Base-by-base conservation (phyloP, 2,888 invertebrate species). In the Lithophane semibrunnea region DNA sequence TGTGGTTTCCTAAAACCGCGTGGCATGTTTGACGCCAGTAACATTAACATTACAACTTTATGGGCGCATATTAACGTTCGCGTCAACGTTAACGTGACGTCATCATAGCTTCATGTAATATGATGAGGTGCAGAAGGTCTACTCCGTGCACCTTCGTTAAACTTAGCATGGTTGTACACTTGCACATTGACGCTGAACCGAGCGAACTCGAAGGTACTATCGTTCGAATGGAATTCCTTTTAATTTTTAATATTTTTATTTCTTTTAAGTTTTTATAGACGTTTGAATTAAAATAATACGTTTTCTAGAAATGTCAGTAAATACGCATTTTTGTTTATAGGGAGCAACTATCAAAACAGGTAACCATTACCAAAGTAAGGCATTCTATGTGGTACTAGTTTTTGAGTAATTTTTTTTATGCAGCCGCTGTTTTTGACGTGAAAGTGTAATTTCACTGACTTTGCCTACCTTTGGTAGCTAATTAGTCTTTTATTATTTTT, bases 11-110 rank as follows among this genome's bases (percentile, higher is more conserved):
- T 52, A 73, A 77, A 85, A 82, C 82, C 73, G 60, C 86, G 74
- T 88, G 69, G 64, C 87, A 82, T 87, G 87, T 77, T 82, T 82
- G 69, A 77, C 84, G 78, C 84, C 86, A 80, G 84, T 87, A 79
- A 87, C 82, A 77, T 84, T 85, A 83, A 78, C 77, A 82, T 87
- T 84, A 84, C 77, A 79, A 82, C 67, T 88, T 87, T 88, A 87
- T 76, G 87, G 75, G 56, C 75, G 78, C 73, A 72, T 75, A 82
- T 82, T 78, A 86, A 73, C 72, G 79, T 77, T 58, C 68, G 47
- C 78, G 75, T 82, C 83, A 84, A 67, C 68, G 52, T 24, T 71
- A 66, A 81, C 66, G 70, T 83, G 82, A 83, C 82, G 85, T 77
- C 82, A 77, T 70, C 49, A 52, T 44, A 44, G 60, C 47, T n/a